A percentile compares a stretch with the other conserved stretches of the same genome.
Evolutionary conservation across 2,113 vertebrate genomes (phyloP).

Genomic region (Lampris megalopsis): DNA sequence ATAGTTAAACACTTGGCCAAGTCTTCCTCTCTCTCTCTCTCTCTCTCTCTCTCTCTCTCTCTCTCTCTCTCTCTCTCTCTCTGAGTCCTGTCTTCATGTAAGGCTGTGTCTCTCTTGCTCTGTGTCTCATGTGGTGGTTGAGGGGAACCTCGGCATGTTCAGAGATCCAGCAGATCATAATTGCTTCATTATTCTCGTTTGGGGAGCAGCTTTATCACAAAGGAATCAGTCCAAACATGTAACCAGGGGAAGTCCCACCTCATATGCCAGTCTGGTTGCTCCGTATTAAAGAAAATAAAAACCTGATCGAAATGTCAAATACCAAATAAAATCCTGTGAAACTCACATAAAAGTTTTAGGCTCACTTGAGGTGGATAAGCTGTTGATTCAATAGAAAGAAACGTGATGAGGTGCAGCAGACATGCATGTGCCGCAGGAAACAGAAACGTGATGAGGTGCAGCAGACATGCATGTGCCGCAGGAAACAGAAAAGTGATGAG

Average conservation of each 20-base stretch:
- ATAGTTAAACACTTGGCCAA: constrained; percentile 46
- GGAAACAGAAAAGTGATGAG: no score
- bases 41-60: not conserved
- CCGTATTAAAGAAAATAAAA: no score
- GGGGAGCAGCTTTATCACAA: constrained; percentile 19
- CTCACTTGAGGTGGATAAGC: no score
- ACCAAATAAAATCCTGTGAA: no score
- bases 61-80: constrained; percentile 15
- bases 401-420: no score
- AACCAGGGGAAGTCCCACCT: not conserved
- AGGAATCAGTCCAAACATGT: constrained; percentile 15
- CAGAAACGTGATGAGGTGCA: no score
- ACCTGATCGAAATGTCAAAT: no score
- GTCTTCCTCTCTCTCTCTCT: constrained; percentile 1
- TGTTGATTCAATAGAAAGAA: no score
- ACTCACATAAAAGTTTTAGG: no score
- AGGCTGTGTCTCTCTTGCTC: not conserved
- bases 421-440: no score
- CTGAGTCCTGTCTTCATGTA: constrained; percentile 25
- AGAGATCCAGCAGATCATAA: constrained; percentile 27
- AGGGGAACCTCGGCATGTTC: constrained; percentile 18
- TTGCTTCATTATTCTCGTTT: constrained; percentile 24
- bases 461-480: no score
- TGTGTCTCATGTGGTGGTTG: constrained; percentile 6
- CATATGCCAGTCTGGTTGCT: no score